Base-by-base conservation (phyloP, 2,113 vertebrate species). In the Chlorodrepanis virens region DNA sequence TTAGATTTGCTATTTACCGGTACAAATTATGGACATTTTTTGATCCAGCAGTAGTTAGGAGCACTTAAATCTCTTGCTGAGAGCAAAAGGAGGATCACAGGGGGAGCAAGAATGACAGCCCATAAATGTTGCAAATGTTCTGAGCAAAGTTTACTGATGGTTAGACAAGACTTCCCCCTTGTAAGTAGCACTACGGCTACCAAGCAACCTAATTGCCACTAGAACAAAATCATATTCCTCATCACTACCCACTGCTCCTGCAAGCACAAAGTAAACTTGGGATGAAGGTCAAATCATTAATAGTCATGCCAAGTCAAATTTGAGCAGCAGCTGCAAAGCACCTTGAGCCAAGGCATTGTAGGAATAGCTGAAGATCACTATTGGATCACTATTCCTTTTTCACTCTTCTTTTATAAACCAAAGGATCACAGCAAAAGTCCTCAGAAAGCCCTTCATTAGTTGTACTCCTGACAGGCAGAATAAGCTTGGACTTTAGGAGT, bases 281-380 rank as follows among this genome's bases (percentile, higher is more conserved):
- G 93, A 84, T 76, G 89, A 97, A 95, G 87, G 87, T 96, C 84
- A 87, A 87, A 69, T 88, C 75, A 74, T 79, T 88, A 88, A 76
- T 40, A 70, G n/a, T 57, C 45, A 83, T 76, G 71, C 59, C 67
- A 96, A 83, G 68, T 89, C 49, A 96, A 87, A 95, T 92, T 83
- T 64, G 52, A 67, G 54, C 57, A 70, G 64, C 1, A 25, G 67
- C 71, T 90, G 80, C 59, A 95, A 87, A 83, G 56, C 37, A 52
- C n/a, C 61, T 92, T n/a, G 85, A 91, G 75, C 53, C 50, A 94
- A 91, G 47, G 12, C 37, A 74, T 89, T 91, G 80, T 92, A 96
- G 54, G 39, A 85, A 79, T 83, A 65, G 86, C 77, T 69, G 68
- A 75, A 71, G 69, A 93, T 82, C 71, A 74, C 59, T 60, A 81